Evolutionary conservation across 2,113 vertebrate species (phyloP).

Genomic region (Plecturocebus donacophilus): DNA sequence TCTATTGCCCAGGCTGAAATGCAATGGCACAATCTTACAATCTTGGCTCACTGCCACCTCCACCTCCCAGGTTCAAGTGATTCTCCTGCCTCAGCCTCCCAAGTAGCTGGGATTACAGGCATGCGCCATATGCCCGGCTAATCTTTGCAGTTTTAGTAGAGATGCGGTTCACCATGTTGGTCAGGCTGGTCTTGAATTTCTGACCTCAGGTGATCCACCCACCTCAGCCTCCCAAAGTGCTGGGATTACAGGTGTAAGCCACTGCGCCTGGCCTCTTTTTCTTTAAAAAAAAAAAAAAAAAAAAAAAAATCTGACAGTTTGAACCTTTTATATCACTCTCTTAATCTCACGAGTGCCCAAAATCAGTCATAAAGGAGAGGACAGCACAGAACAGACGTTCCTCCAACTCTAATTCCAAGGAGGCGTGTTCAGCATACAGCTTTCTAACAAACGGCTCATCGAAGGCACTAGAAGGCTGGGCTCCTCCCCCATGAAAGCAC

Average conservation of each 20-base stretch:
- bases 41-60: not conserved
- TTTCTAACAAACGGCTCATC: not conserved
- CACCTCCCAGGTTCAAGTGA: not conserved
- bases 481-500: accelerated
- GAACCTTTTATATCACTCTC: not conserved
- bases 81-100: not conserved
- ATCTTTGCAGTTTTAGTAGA: not conserved
- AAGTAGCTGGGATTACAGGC: not conserved
- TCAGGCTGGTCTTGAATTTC: too few species aligned
- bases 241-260: too few species aligned
- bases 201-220: not conserved
- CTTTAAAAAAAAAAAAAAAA: not conserved
- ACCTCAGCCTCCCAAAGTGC: not conserved
- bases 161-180: too few species aligned
- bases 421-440: not conserved
- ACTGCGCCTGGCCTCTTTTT: not conserved
- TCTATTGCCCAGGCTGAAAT: not conserved
- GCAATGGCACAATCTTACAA: not conserved
- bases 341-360: not conserved
- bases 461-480: accelerated
- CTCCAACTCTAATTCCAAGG: not conserved
- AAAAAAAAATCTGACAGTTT: not conserved
- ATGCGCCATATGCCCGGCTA: not conserved
- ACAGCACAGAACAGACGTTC: not conserved
- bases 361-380: not conserved